Evolutionary conservation across 2,888 invertebrate genomes (phyloP), one percentile per base, ranked within the genome.

Genomic region (Graphium colonna): DNA sequence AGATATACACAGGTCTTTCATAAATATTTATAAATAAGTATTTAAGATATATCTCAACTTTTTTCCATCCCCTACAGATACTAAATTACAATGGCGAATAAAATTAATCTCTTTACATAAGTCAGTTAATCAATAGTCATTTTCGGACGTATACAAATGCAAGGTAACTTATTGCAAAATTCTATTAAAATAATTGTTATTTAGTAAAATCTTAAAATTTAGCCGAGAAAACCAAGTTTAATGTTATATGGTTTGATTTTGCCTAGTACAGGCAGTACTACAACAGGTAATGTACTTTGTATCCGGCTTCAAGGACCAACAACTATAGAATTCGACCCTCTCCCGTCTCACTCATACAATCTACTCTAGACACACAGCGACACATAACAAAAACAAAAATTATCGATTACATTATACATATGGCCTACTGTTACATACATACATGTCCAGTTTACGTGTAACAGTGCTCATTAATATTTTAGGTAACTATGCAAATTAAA

Each of bases 401-500:
- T 38, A 39, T 42, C 10, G 12, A 46, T 51, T 44, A 52, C 33
- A 46, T 46, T 47, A 43, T 42, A 51, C n/a, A 47, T 51, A 45
- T 43, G 39, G 21, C 26, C 17, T 51, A 49, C 18, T 45, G 41
- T 48, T 48, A 52, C 51, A 43, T 39, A 47, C 43, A 43, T 31
- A 39, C 39, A 49, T 31, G n/a, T 38, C 47, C n/a, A 43, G 28
- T 10, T 51, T 40, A 39, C 9, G 16, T 44, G 16, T 50, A 33
- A 39, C 41, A 43, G 38, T 54, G 31, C 40, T 50, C 9, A 44
- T 38, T 40, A 21, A 49, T 54, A 40, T 48, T 26, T 48, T 49
- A 40, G 17, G 12, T 44, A 40, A 49, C 60, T 69, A 63, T 64
- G 75, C 76, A 69, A 75, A 73, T 69, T 60, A 74, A 69, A 73